Evolutionary conservation across 2,888 invertebrate genomes (phyloP), one percentile per base, ranked within the genome.

Genomic region (Mesorhabditis belari): DNA sequence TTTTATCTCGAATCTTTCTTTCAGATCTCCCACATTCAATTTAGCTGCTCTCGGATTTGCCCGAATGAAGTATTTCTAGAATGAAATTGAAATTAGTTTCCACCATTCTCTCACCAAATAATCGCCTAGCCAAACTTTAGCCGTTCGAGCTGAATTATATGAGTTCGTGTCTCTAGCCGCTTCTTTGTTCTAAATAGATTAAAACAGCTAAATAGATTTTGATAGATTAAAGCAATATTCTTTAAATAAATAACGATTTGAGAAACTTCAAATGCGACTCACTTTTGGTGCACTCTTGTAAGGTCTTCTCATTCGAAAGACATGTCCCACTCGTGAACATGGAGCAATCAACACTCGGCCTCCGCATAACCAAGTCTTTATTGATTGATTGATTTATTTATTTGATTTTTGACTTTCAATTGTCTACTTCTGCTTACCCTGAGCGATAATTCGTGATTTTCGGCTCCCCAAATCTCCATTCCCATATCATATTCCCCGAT

Each of bases 61-160:
- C 24, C 56, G 61, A 51, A 70, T 58, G 69, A 73, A 77, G 50
- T 75, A 55, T 55, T 76, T 67, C 74, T 76, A 64, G 26, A 74
- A 58, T 28, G 19, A 28, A 21, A 12, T 23, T 9, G 26, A 17
- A 35, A 35, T 17, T 17, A 35, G 35, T 17, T 6, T 17, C 35
- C 35, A 35, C 4, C 27, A 23, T 23, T 56, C 5, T 27, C 61
- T 50, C 71, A 88, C 89, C 84, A 91, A 89, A 90, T 95, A 95
- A 85, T 96, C 93, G 87, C 96, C 98, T 90, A 99, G 90, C 98
- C 98, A 99, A 81, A 98, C 98, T 84, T 94, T 92, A 80, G 95
- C 96, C 80, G 95, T 93, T 80, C 98, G 88, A 80, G 94, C 92
- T 77, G 95, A 92, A 86, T 99, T 99, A 85, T 94, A 92, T 79